Conservation (phyloP, 2,113 vertebrate species). For the Gobiocypris rarus region DNA sequence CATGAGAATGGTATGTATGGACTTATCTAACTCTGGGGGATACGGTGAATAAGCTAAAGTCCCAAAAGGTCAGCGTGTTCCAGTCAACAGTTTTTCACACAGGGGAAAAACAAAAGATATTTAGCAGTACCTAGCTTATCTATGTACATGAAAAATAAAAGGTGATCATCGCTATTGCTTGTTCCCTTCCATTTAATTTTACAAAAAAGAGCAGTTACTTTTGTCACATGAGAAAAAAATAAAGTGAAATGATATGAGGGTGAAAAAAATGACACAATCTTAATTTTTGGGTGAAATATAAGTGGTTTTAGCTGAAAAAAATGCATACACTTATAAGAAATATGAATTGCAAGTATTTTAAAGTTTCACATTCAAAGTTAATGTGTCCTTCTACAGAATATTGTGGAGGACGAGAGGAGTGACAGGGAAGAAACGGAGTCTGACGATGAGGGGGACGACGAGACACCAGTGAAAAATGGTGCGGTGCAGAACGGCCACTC, state of each 20-base stretch:
- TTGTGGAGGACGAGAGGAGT: constrained; percentile 90
- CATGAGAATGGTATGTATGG: too few species aligned
- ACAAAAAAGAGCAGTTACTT: not conserved
- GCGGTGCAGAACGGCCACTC: constrained; percentile 84
- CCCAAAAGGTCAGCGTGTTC: too few species aligned
- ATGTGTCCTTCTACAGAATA: constrained; percentile 61
- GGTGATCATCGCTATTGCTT: too few species aligned
- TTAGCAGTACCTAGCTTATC: too few species aligned
- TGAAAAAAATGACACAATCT: too few species aligned
- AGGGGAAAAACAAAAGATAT: too few species aligned
- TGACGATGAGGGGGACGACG: constrained; percentile 80
- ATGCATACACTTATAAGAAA: not conserved
- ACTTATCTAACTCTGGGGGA: too few species aligned
- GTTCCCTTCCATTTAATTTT: too few species aligned
- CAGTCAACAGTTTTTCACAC: too few species aligned
- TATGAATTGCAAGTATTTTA: not conserved
- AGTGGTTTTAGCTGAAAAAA: not conserved
- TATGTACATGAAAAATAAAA: too few species aligned
- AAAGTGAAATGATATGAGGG: not conserved
- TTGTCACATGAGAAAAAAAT: not conserved
- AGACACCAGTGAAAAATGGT: constrained; percentile 75
- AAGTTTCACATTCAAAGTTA: not conserved
- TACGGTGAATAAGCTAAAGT: too few species aligned
- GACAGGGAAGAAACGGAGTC: constrained; percentile 89
- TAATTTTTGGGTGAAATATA: too few species aligned